Evolutionary conservation across 2,113 vertebrate species (phyloP), one percentile per base, ranked within the genome.

Genomic region (Crotalus viridis): DNA sequence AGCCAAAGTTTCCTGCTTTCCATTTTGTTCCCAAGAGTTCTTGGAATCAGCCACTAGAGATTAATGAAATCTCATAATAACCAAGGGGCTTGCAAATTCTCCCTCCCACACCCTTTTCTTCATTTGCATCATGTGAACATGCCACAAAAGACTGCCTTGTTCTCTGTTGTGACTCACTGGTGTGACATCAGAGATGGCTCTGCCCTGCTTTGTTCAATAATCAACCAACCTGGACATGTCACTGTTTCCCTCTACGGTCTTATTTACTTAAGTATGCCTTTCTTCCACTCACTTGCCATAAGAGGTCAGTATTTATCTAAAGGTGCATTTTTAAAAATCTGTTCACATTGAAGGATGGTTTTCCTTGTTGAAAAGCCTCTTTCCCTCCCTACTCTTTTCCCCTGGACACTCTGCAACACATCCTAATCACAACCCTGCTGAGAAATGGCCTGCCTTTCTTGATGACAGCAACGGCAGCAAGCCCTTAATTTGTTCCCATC

Each of bases 401-500:
- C 91, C 39, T 54, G 92, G n/a, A 91, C 90, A 92, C 94, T 95
- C 93, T 93, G 94, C 94, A 95, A 92, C n/a, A 24, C 89, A 91
- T 94, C 92, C 95, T 43, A 95, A 81, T 92, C 94, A 91, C 81
- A 88, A 87, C 87, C 93, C 93, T 94, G 95, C 92, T 28, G 87
- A 96, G 96, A 95, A 94, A 95, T 95, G 94, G 95, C 54, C 22
- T 93, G 91, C 90, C 94, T 95, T 94, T 93, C 94, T 59, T 88
- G 94, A 92, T 97, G 97, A 97, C 94, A 94, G 93, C 94, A 96
- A 94, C 91, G 94, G 93, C 95, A 95, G 94, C 43, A 88, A 64
- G 33, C 94, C 93, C 95, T 57, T 96, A 95, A 96, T 97, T 96
- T 97, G 96, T 97, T 97, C 97, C 97, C 97, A 96, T 93, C 95